Percentiles rank a stretch among this genome's conserved stretches.
phyloP scores from a whole-genome alignment of 2,113 vertebrate species.

The Heliornis fulica region DNA sequence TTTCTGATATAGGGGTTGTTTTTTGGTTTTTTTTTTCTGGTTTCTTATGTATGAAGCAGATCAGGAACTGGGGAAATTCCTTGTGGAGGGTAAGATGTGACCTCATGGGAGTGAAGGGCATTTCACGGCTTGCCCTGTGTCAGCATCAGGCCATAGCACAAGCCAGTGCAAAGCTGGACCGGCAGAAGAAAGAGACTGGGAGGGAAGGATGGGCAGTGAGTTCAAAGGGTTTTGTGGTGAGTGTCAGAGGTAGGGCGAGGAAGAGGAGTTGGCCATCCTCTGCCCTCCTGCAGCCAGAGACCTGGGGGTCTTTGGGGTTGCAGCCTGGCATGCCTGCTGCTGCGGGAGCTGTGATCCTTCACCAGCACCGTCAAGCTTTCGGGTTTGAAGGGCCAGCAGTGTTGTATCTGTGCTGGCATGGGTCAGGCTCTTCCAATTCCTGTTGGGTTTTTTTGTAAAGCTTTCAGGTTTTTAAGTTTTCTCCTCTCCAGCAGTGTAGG shows the following conservation, averaged over 20 bases:
- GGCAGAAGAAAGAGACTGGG: background rate
- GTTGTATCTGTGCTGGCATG: background rate
- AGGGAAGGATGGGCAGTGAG: background rate
- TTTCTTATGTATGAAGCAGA: background rate
- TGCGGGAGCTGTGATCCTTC: background rate
- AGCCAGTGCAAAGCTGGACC: background rate
- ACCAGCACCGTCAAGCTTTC: background rate
- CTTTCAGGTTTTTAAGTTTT: background rate
- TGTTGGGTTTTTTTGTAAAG: background rate
- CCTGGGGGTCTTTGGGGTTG: background rate
- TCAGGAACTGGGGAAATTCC: background rate
- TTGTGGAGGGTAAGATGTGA: background rate
- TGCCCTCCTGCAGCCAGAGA: background rate
- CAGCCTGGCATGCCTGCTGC: background rate
- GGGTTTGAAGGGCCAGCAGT: background rate
- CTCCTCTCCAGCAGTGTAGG: background rate
- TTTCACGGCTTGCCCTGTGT: background rate
- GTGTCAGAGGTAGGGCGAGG: background rate
- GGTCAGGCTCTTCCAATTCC: background rate
- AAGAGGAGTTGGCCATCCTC: background rate
- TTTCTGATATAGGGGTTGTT: background rate
- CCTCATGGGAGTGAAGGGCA: too few species aligned
- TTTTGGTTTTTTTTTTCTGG: background rate
- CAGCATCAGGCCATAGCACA: accelerated
- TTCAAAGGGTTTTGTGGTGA: background rate